These are phyloP conservation scores for Rutpela maculata DNA, from an alignment of 2,888 invertebrate species.

Conservation along the genomic window DNA sequence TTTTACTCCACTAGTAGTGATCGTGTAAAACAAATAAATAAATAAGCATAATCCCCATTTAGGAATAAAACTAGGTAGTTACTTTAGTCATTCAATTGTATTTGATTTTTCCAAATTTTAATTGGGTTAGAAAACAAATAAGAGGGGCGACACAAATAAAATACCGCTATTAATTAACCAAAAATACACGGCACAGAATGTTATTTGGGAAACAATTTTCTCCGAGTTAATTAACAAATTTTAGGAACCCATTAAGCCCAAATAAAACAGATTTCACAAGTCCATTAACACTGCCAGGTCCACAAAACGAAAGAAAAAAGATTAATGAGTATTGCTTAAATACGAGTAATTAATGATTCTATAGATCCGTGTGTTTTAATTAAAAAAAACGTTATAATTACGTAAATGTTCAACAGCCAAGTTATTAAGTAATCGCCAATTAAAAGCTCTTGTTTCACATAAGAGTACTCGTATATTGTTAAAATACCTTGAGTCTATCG, in stretches of 20 bases:
- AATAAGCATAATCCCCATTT: too few species aligned
- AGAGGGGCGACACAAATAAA: neutral
- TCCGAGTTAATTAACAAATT: neutral
- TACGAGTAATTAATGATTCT: slow-evolving; percentile 9
- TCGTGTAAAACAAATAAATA: too few species aligned
- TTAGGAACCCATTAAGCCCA: neutral
- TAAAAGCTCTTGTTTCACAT: neutral
- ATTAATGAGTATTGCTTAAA: slow-evolving; percentile 9
- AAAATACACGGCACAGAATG: neutral
- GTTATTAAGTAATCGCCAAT: neutral
- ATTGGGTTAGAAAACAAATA: neutral
- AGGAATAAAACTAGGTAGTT: too few species aligned
- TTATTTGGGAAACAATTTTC: neutral
- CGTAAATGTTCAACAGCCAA: neutral
- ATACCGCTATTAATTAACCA: neutral
- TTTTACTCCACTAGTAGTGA: too few species aligned
- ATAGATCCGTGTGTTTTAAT: slow-evolving; percentile 1
- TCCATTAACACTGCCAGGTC: neutral
- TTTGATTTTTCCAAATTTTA: neutral
- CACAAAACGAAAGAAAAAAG: neutral
- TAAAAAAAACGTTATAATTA: slow-evolving; percentile 12
- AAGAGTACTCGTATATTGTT: neutral
- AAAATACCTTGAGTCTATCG: neutral
- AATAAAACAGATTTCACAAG: slow-evolving; percentile 1
- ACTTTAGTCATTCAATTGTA: neutral